Conservation (phyloP, 2,797 vertebrate species). For the Morelia viridis region DNA sequence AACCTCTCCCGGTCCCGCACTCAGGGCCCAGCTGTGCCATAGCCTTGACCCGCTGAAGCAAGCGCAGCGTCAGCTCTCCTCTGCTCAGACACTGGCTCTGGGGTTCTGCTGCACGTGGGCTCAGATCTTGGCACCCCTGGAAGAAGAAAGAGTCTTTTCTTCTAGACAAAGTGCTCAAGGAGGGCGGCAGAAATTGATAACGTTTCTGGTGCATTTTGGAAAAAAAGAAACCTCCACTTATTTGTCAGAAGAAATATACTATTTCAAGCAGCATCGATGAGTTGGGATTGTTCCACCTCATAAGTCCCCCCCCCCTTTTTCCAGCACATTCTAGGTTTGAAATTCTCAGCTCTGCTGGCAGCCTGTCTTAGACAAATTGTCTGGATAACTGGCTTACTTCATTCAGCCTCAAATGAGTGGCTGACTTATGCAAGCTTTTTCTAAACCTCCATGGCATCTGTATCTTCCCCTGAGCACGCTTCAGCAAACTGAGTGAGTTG, state of each 20-base stretch:
- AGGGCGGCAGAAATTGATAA: not conserved
- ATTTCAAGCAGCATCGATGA: not conserved
- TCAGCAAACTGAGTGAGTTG: not conserved
- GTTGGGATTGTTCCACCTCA: not conserved
- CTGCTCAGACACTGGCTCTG: too few relatives aligned
- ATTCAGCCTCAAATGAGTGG: not conserved
- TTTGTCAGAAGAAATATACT: not conserved
- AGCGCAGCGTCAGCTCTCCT: too few relatives aligned
- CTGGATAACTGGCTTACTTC: conserved; percentile 11
- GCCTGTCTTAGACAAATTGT: not conserved
- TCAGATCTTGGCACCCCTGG: not conserved
- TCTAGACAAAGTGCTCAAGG: not conserved
- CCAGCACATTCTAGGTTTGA: not conserved
- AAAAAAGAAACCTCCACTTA: not conserved
- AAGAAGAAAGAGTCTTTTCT: not conserved
- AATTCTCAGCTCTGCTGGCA: not conserved
- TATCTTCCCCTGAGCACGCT: not conserved
- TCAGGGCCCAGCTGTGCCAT: not conserved
- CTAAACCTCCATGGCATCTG: not conserved
- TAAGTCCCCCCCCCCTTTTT: too few relatives aligned
- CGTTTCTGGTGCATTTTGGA: not conserved
- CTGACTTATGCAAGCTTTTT: conserved; percentile 19
- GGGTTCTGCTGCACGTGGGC: not conserved
- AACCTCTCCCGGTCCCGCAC: not conserved
- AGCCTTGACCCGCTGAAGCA: not conserved